Evolutionary conservation across 2,888 invertebrate genomes (phyloP).

Genomic region (Aricia artaxerxes): DNA sequence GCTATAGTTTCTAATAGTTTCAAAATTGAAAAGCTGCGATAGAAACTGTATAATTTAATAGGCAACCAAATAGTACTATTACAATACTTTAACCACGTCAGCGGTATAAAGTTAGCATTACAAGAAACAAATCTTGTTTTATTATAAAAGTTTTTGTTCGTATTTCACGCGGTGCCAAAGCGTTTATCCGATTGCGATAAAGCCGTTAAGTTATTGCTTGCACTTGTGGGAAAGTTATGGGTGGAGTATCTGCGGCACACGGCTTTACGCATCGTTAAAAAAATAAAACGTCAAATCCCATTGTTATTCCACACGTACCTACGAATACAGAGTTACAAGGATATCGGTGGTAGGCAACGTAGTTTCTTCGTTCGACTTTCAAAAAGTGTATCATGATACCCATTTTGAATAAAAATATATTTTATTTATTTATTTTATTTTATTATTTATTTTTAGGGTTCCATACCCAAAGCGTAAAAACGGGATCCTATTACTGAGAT

Average conservation of each 20-base stretch:
- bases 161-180: slow-evolving; percentile 7
- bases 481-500: not conserved
- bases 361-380: too few species aligned
- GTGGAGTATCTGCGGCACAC: not conserved
- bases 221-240: slow-evolving; percentile 6
- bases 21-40: too few species aligned
- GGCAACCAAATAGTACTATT: not conserved
- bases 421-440: too few species aligned
- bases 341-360: not conserved
- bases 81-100: not conserved
- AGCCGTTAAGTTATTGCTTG: slow-evolving; percentile 13
- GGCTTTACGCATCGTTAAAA: slow-evolving; percentile 6
- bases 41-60: too few species aligned
- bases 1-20: too few species aligned
- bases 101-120: not conserved
- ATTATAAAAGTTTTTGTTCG: slow-evolving; percentile 15
- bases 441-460: not conserved
- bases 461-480: not conserved
- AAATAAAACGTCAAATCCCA: not conserved
- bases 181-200: slow-evolving; percentile 12
- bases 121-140: slow-evolving; percentile 17
- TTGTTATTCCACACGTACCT: not conserved
- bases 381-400: too few species aligned
- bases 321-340: not conserved
- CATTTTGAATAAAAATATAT: too few species aligned